Evolutionary conservation across 1,140 invertebrate genomes (phyloP).

Genomic region (Chionoecetes opilio): DNA sequence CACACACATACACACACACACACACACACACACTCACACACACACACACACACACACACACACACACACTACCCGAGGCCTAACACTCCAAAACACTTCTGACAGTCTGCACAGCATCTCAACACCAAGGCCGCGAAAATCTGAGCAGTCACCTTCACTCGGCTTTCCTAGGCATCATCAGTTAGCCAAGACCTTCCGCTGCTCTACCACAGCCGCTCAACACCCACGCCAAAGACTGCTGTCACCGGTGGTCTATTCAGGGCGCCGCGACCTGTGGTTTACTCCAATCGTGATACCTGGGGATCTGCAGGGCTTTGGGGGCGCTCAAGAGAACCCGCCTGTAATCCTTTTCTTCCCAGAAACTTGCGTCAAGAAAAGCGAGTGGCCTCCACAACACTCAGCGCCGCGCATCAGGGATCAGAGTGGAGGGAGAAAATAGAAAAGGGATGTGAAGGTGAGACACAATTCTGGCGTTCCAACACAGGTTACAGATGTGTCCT

Average conservation of each 20-base stretch:
- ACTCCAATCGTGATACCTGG: background rate
- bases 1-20: too few species aligned
- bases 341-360: constrained; percentile 10
- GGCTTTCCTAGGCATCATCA: background rate
- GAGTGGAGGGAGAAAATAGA: background rate
- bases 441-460: background rate
- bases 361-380: constrained; percentile 5
- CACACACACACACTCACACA: too few species aligned
- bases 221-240: background rate
- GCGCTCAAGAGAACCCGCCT: background rate
- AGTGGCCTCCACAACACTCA: background rate
- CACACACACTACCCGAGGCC: background rate
- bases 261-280: constrained; percentile 2
- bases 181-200: background rate
- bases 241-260: background rate
- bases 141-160: background rate
- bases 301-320: background rate
- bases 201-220: background rate
- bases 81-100: background rate
- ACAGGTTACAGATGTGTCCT: background rate
- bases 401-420: background rate
- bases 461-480: background rate
- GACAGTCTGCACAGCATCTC: background rate
- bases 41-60: background rate
- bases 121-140: background rate